A percentile compares a stretch with the other conserved stretches of the same genome.
phyloP scores from a whole-genome alignment of 2,888 invertebrate species.

The Hololepta plana region DNA sequence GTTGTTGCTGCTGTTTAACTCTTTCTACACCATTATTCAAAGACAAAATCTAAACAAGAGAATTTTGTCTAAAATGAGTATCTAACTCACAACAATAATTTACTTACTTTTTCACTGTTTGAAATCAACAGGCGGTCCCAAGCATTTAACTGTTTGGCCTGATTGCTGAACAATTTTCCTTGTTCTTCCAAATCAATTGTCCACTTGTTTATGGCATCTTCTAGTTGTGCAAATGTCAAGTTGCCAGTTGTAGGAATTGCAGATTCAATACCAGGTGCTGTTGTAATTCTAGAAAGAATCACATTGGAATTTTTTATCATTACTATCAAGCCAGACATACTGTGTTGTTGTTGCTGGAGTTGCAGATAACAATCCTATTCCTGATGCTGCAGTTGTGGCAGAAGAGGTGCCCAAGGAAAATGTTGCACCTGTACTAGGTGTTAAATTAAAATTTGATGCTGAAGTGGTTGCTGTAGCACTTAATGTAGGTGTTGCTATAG shows the following conservation, averaged over 20 bases:
- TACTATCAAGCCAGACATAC: too few species aligned
- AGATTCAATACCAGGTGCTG: slow-evolving; percentile 6
- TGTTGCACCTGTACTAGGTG: slow-evolving; percentile 1
- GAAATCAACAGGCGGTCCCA: slow-evolving; percentile 84
- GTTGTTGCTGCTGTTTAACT: slow-evolving; percentile 76
- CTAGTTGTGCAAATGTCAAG: slow-evolving; percentile 68
- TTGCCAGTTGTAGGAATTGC: slow-evolving; percentile 26
- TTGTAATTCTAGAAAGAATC: too few species aligned
- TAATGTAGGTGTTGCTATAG: slow-evolving; percentile 1
- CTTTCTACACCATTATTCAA: slow-evolving; percentile 75
- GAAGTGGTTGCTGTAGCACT: slow-evolving; percentile 9
- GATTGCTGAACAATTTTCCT: slow-evolving; percentile 80
- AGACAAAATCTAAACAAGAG: slow-evolving; percentile 48
- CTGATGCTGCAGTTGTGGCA: slow-evolving; percentile 6
- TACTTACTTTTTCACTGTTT: slow-evolving; percentile 70
- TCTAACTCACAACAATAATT: slow-evolving; percentile 3
- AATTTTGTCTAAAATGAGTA: slow-evolving; percentile 3
- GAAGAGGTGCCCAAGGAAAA: background rate
- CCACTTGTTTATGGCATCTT: slow-evolving; percentile 90
- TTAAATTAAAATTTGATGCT: slow-evolving; percentile 12
- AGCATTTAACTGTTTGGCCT: slow-evolving; percentile 87
- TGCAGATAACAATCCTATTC: slow-evolving; percentile 6
- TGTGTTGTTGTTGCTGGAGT: too few species aligned
- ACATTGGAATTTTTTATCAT: too few species aligned
- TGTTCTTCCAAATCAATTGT: slow-evolving; percentile 81